These are phyloP conservation scores for Phainopepla nitens DNA, from an alignment of 2,113 vertebrate species.

Conservation along the genomic window DNA sequence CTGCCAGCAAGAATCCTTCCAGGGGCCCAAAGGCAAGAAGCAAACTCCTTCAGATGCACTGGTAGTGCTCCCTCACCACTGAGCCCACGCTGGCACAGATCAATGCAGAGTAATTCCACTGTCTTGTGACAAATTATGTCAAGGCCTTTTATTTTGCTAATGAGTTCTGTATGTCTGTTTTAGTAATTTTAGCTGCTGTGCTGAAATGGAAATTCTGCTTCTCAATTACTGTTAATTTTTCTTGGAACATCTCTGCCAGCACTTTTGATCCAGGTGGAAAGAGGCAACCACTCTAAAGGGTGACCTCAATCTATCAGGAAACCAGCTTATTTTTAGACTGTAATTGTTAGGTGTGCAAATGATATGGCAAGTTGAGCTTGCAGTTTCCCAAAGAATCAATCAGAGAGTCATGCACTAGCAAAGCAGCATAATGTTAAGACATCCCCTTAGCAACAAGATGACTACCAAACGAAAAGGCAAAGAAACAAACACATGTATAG, in stretches of 20 bases:
- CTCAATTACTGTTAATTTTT: constrained; percentile 23
- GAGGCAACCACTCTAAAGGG: background rate
- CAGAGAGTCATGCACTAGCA: background rate
- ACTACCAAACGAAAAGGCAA: background rate
- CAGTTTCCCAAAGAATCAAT: constrained; percentile 17
- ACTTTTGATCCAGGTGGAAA: constrained; percentile 14
- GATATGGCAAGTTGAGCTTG: background rate
- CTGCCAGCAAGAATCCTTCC: background rate
- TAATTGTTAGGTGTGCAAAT: background rate
- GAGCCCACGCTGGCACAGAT: background rate
- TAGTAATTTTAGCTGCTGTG: background rate
- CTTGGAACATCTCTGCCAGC: background rate
- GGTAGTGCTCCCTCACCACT: background rate
- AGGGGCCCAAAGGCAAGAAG: background rate
- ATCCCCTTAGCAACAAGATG: background rate
- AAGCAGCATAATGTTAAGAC: background rate
- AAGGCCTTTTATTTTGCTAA: constrained; percentile 22
- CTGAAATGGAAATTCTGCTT: constrained; percentile 8
- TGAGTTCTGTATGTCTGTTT: background rate
- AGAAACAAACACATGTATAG: background rate
- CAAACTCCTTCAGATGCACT: background rate
- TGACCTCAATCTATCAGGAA: constrained; percentile 25
- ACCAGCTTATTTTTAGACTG: constrained; percentile 12
- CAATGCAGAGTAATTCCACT: background rate
- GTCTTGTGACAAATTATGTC: background rate